Percentiles rank a stretch among this genome's conserved stretches.
Evolutionary conservation across 1,140 invertebrate genomes (phyloP).

Genomic region (Tetragonula clypearis): DNA sequence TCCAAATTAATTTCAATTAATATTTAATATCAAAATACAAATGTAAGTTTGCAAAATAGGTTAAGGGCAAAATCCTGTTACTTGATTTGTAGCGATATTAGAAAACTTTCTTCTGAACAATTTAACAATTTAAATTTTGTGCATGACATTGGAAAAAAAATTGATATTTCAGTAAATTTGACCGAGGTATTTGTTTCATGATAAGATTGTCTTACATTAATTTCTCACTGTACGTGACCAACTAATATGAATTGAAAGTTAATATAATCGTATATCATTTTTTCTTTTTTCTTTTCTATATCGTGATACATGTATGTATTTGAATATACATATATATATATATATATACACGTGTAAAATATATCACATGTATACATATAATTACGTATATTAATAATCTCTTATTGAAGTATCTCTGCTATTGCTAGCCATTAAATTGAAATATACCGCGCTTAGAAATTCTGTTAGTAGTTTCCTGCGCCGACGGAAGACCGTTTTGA

Average conservation of each 20-base stretch:
- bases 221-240: background rate
- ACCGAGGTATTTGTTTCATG: background rate
- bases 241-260: conserved; percentile 4
- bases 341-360: background rate
- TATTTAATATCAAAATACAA: conserved; percentile 37
- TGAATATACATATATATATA: background rate
- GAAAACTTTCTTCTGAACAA: background rate
- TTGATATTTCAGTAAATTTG: conserved; percentile 10
- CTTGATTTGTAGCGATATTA: background rate
- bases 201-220: background rate
- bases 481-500: background rate
- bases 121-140: background rate
- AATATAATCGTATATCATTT: background rate
- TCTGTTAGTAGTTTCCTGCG: background rate
- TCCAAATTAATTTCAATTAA: conserved; percentile 37
- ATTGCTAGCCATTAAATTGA: background rate
- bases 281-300: background rate
- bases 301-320: background rate
- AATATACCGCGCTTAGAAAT: background rate
- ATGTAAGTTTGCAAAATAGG: conserved; percentile 19
- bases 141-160: background rate
- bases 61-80: background rate
- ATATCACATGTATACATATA: background rate
- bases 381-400: background rate
- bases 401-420: background rate